These are phyloP conservation scores for Formica exsecta DNA, from an alignment of 1,140 invertebrate genomes.

Conservation along the genomic window DNA sequence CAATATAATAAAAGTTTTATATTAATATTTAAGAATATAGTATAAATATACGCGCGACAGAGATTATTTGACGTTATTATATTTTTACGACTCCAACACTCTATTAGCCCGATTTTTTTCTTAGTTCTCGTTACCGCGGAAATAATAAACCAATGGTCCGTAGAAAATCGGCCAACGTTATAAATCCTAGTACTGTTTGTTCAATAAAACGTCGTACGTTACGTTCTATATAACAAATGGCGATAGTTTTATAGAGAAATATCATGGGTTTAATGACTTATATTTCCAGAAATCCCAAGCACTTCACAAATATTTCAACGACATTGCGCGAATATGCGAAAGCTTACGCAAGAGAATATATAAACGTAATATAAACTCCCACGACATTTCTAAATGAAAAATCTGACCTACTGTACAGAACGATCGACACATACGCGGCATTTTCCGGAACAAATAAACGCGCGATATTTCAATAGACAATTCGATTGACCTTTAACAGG, in stretches of 20 bases:
- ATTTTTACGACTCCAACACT: constrained; percentile 12
- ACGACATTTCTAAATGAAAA: constrained; percentile 54
- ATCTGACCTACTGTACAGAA: constrained; percentile 46
- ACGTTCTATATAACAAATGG: constrained; percentile 50
- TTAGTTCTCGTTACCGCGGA: constrained; percentile 9
- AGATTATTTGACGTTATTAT: not conserved
- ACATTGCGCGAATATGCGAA: constrained; percentile 32
- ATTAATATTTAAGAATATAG: not conserved
- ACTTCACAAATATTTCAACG: constrained; percentile 58
- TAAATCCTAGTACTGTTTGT: constrained; percentile 57
- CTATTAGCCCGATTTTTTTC: constrained; percentile 37
- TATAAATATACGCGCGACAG: not conserved
- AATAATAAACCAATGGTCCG: constrained; percentile 59
- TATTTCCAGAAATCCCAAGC: constrained; percentile 39
- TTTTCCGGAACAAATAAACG: constrained; percentile 57
- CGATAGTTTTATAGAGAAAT: constrained; percentile 55
- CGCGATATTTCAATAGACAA: constrained; percentile 15
- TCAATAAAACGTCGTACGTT: constrained; percentile 55
- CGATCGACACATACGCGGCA: constrained; percentile 26
- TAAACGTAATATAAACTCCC: constrained; percentile 49
- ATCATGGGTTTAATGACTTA: constrained; percentile 48
- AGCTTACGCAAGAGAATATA: constrained; percentile 30
- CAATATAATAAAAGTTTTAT: not conserved
- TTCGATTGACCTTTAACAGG: constrained; percentile 39
- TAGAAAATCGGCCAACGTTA: constrained; percentile 54